Percentiles rank a stretch among this genome's conserved stretches.
Conservation (phyloP, 2,113 vertebrate genomes). For the Puntigrus tetrazona region DNA sequence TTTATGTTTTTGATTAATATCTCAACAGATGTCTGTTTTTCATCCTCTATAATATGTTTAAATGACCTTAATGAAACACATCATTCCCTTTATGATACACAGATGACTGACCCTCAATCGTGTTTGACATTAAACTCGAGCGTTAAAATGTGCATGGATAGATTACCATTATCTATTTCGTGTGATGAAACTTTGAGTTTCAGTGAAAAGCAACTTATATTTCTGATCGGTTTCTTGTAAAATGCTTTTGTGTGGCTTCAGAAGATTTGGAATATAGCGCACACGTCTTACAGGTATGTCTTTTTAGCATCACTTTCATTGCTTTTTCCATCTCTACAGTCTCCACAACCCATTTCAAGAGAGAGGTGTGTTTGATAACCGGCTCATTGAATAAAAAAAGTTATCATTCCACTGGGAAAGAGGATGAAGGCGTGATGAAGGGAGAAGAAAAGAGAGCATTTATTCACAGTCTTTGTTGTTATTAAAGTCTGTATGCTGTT, state of each 20-base stretch:
- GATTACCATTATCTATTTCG: no score
- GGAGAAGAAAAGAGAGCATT: slow-evolving; percentile 15
- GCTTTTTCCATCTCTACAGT: neutral
- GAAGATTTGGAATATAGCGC: neutral
- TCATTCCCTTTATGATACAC: neutral
- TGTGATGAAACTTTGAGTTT: neutral
- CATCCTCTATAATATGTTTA: neutral
- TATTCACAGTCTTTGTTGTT: slow-evolving; percentile 17
- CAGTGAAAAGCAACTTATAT: neutral
- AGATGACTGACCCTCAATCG: neutral
- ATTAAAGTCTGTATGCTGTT: slow-evolving; percentile 25
- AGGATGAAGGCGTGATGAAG: neutral
- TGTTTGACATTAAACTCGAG: neutral
- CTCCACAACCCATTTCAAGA: neutral
- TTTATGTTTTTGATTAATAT: neutral
- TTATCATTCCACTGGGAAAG: neutral
- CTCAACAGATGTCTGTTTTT: neutral
- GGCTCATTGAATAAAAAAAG: neutral
- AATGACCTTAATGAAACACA: neutral
- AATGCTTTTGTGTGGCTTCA: neutral
- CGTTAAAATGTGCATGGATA: neutral
- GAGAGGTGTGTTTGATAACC: neutral
- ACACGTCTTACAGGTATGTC: no score
- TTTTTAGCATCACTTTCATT: no score
- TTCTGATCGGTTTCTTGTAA: neutral